A percentile compares a stretch with the other conserved stretches of the same genome.
These are phyloP conservation scores for Corythaeola cristata DNA, from an alignment of 2,113 vertebrate genomes.

Conservation along the genomic window DNA sequence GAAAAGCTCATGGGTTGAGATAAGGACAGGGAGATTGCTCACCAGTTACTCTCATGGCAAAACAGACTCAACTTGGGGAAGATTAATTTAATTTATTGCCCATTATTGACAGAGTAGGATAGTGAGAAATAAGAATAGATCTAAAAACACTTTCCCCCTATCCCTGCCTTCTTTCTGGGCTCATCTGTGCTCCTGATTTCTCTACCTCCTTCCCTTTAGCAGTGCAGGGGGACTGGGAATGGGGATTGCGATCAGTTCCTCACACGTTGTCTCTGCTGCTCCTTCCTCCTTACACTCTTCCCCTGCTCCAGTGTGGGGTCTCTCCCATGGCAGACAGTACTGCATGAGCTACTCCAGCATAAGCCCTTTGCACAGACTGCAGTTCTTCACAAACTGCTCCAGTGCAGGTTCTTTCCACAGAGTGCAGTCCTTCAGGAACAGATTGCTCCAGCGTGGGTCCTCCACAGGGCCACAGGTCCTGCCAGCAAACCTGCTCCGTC, in stretches of 20 bases:
- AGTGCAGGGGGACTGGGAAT: not conserved
- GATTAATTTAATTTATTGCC: not conserved
- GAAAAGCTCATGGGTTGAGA: not conserved
- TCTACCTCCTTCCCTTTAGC: not conserved
- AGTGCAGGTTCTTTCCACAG: not conserved
- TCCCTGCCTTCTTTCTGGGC: not conserved
- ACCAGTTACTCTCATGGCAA: accelerated
- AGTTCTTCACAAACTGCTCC: not conserved
- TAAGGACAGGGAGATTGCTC: not conserved
- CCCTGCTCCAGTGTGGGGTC: not conserved
- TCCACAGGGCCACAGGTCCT: too few relatives aligned
- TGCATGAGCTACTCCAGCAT: not conserved
- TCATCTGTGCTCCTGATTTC: not conserved
- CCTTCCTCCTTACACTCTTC: not conserved
- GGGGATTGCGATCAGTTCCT: not conserved
- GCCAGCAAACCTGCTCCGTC: not conserved
- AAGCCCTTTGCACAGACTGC: too few relatives aligned
- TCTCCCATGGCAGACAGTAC: not conserved
- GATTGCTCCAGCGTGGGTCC: not conserved
- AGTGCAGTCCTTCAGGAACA: not conserved
- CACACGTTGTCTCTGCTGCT: not conserved
- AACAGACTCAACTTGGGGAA: not conserved
- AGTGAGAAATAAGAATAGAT: not conserved
- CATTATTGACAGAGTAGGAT: not conserved
- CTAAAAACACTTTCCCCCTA: not conserved